Conservation (phyloP, 2,888 invertebrate species). For the Erebia epiphron region DNA sequence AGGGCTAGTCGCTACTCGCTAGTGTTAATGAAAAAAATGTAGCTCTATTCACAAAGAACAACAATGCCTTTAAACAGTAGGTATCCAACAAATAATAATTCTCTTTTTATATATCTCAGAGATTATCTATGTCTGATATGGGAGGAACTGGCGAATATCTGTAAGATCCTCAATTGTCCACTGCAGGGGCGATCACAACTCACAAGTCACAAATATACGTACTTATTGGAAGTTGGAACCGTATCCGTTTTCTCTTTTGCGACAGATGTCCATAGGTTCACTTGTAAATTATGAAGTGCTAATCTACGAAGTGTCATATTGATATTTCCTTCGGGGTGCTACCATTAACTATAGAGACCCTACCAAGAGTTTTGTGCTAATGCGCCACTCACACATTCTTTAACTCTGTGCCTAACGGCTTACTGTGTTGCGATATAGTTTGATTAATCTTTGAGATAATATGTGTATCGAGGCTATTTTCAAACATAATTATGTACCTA, state of each 20-base stretch:
- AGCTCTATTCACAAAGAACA: conserved; percentile 11
- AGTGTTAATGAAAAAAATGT: conserved; percentile 23
- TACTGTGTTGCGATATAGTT: neutral
- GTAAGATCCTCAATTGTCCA: neutral
- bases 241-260: no score
- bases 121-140: neutral
- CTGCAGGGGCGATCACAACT: no score
- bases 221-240: no score
- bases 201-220: no score
- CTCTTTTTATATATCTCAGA: neutral
- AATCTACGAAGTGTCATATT: no score
- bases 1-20: conserved; percentile 19
- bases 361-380: neutral
- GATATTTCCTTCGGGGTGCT: no score
- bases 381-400: neutral
- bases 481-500: neutral
- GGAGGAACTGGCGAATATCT: neutral
- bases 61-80: neutral
- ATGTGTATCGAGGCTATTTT: neutral
- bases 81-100: neutral
- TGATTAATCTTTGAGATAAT: neutral
- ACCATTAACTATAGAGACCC: no score
- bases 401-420: neutral
- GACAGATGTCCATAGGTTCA: no score
- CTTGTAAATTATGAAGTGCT: no score